phyloP scores from a whole-genome alignment of 1,140 invertebrate genomes.

The Drosophila chauvacae region DNA sequence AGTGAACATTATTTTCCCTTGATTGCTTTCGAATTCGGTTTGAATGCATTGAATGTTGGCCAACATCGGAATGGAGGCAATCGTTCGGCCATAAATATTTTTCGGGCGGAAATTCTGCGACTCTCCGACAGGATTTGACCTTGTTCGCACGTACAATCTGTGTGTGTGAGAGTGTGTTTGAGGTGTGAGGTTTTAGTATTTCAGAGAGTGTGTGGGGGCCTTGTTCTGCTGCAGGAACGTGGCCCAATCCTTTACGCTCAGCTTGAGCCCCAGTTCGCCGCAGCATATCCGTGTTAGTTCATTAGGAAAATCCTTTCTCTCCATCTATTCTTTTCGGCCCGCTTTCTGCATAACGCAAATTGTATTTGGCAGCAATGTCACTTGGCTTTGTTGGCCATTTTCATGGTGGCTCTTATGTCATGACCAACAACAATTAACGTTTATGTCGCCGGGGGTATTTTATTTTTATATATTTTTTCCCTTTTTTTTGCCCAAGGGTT shows the following conservation, averaged over 20 bases:
- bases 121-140: conserved; percentile 47
- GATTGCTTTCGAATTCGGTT: conserved; percentile 56
- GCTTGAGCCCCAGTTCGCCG: conserved; percentile 39
- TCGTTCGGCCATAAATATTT: conserved; percentile 18
- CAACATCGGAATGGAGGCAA: conserved; percentile 4
- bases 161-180: background rate
- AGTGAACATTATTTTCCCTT: conserved; percentile 51
- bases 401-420: conserved; percentile 64
- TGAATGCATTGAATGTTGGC: conserved; percentile 40
- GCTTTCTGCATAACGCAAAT: conserved; percentile 60
- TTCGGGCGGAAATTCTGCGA: conserved; percentile 26
- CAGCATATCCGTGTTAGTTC: conserved; percentile 59
- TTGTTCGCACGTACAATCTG: conserved; percentile 39
- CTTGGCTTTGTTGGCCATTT: conserved; percentile 51
- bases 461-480: conserved; percentile 12
- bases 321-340: background rate
- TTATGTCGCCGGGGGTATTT: conserved; percentile 30
- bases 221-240: conserved; percentile 47
- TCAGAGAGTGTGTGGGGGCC: conserved; percentile 24
- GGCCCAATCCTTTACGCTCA: conserved; percentile 55
- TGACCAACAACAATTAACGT: conserved; percentile 72
- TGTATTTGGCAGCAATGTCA: conserved; percentile 57
- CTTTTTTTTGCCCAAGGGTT: conserved; percentile 34
- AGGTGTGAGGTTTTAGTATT: conserved; percentile 10
- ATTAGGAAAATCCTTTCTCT: conserved; percentile 43